Conservation (phyloP, 2,888 invertebrate genomes). For the Schizotus pectinicornis region DNA sequence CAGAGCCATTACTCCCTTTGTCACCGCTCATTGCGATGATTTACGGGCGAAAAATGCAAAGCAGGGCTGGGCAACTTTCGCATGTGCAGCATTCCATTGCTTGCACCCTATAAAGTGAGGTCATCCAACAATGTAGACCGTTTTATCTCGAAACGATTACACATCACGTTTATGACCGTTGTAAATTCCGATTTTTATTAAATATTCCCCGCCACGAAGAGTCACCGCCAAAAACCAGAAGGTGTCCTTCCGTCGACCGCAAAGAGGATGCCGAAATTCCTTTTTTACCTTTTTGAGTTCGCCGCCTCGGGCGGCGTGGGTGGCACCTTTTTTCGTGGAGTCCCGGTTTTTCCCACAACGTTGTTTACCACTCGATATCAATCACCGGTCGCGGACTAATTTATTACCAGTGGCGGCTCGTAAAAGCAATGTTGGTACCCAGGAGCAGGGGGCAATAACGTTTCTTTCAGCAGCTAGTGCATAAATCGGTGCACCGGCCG, state of each 20-base stretch:
- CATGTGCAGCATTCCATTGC: constrained; percentile 22
- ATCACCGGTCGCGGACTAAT: too few species aligned
- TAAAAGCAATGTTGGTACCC: too few species aligned
- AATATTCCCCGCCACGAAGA: too few species aligned
- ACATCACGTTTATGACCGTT: constrained; percentile 14
- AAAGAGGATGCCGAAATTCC: too few species aligned
- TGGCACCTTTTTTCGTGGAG: too few species aligned
- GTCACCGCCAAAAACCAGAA: neutral
- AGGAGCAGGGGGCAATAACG: too few species aligned
- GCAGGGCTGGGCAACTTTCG: constrained; percentile 20
- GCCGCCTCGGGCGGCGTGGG: too few species aligned
- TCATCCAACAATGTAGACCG: constrained; percentile 22
- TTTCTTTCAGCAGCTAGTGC: too few species aligned
- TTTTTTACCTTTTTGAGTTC: too few species aligned
- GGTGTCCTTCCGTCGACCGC: neutral
- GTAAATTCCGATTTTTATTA: constrained; percentile 14
- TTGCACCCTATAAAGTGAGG: constrained; percentile 24
- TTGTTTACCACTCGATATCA: too few species aligned
- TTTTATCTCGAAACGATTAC: constrained; percentile 12
- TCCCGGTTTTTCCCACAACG: too few species aligned
- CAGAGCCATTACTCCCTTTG: constrained; percentile 15
- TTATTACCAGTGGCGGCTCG: too few species aligned
- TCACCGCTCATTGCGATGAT: constrained; percentile 15
- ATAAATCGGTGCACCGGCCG: neutral
- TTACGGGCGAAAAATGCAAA: constrained; percentile 21